A percentile compares a stretch with the other conserved stretches of the same genome.
Evolutionary conservation across 2,888 invertebrate species (phyloP).

Genomic region (Branchipolynoe longqiensis): DNA sequence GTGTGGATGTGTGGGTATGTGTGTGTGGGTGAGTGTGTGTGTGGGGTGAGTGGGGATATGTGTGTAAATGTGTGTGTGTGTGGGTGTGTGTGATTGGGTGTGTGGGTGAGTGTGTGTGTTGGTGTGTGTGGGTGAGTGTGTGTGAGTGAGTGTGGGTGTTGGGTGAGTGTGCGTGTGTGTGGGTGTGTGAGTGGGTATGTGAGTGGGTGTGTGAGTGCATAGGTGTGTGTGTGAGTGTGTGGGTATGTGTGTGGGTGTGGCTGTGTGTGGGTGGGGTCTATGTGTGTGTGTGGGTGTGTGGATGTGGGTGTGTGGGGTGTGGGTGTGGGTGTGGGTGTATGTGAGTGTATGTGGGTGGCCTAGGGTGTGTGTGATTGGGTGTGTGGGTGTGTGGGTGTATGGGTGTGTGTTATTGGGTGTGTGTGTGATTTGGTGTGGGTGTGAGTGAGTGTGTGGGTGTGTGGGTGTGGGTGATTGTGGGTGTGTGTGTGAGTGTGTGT

Average conservation of each 20-base stretch:
- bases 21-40: background rate
- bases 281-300: background rate
- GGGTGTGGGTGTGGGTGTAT: too few species aligned
- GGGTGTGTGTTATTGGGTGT: too few species aligned
- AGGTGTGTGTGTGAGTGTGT: background rate
- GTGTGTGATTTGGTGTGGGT: too few species aligned
- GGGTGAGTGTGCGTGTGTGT: background rate
- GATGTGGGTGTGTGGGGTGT: background rate
- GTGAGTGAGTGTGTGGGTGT: too few species aligned
- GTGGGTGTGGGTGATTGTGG: too few species aligned
- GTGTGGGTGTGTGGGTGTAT: too few species aligned
- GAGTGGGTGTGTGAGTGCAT: background rate
- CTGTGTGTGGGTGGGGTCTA: background rate
- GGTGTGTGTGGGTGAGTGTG: background rate
- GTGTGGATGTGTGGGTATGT: background rate
- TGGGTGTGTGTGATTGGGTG: background rate
- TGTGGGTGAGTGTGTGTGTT: background rate
- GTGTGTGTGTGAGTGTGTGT: too few species aligned
- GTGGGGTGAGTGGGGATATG: background rate
- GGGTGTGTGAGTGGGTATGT: too few species aligned
- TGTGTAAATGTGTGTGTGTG: background rate
- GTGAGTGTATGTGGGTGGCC: too few species aligned
- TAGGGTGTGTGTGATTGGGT: too few species aligned
- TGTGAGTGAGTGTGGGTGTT: background rate
- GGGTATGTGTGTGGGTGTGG: background rate